Evolutionary conservation across 2,888 invertebrate genomes (phyloP).

Genomic region (Auanema sp.): DNA sequence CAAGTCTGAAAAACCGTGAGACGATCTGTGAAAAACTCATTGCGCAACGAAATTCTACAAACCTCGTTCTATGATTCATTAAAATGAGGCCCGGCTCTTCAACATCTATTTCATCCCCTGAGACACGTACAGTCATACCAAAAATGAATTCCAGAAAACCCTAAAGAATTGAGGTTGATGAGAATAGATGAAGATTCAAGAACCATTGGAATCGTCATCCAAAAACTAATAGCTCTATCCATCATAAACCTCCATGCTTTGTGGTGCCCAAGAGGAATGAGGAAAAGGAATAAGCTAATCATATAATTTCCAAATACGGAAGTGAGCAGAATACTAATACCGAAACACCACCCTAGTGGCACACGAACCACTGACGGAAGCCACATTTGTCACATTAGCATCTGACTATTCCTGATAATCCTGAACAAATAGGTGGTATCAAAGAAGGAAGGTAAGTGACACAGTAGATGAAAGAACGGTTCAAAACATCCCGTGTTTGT

Average conservation of each 20-base stretch:
- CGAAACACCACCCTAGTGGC: slow-evolving; percentile 50
- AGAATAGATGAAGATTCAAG: neutral
- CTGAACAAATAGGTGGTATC: no score
- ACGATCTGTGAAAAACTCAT: neutral
- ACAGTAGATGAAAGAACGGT: no score
- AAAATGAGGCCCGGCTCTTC: slow-evolving; percentile 78
- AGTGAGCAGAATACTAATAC: slow-evolving; percentile 42
- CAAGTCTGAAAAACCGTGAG: slow-evolving; percentile 68
- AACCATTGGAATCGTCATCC: slow-evolving; percentile 63
- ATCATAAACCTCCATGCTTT: slow-evolving; percentile 51
- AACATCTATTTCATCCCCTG: slow-evolving; percentile 64
- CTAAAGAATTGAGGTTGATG: slow-evolving; percentile 32
- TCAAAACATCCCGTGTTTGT: no score
- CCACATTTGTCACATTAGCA: slow-evolving; percentile 8
- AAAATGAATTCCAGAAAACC: slow-evolving; percentile 59
- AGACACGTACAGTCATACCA: slow-evolving; percentile 53
- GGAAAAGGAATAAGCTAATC: slow-evolving; percentile 54
- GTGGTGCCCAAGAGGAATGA: slow-evolving; percentile 48
- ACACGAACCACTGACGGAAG: slow-evolving; percentile 26
- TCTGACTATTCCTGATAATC: neutral
- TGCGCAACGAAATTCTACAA: neutral
- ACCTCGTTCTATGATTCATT: slow-evolving; percentile 74
- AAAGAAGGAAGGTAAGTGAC: no score
- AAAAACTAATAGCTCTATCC: slow-evolving; percentile 62
- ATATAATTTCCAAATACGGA: slow-evolving; percentile 59